phyloP scores from a whole-genome alignment of 2,113 vertebrate species.

The Columba livia region DNA sequence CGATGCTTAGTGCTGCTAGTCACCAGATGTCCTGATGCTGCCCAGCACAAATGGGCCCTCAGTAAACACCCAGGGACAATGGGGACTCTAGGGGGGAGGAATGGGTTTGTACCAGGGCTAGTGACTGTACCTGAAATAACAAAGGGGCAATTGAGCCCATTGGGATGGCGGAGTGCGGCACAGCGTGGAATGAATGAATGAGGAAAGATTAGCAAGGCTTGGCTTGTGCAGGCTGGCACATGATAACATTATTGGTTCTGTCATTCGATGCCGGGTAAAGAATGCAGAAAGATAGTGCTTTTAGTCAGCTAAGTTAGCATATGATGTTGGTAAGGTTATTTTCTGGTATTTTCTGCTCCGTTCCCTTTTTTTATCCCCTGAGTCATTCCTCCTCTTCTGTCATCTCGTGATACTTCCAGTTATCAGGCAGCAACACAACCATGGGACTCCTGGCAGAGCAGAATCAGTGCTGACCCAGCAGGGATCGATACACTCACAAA shows the following conservation, averaged over 20 bases:
- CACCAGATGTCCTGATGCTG: conserved; percentile 35
- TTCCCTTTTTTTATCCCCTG: background rate
- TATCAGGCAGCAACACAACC: background rate
- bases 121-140: conserved; percentile 41
- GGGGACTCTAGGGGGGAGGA: conserved; percentile 20
- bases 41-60: background rate
- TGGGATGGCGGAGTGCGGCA: background rate
- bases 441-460: background rate
- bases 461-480: background rate
- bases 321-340: background rate
- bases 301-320: background rate
- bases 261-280: background rate
- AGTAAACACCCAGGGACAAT: conserved; percentile 66
- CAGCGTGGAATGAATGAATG: background rate
- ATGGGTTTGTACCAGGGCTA: conserved; percentile 60
- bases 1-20: conserved; percentile 41
- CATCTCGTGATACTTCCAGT: background rate
- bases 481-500: background rate
- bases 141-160: conserved; percentile 46
- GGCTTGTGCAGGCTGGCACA: conserved; percentile 55
- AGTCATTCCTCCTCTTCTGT: background rate
- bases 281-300: background rate
- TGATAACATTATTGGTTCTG: background rate
- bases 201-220: conserved; percentile 22
- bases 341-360: background rate